These are phyloP conservation scores for Corticium candelabrum DNA, from an alignment of 37 sponge, comb jelly and placozoan species.

Conservation along the genomic window DNA sequence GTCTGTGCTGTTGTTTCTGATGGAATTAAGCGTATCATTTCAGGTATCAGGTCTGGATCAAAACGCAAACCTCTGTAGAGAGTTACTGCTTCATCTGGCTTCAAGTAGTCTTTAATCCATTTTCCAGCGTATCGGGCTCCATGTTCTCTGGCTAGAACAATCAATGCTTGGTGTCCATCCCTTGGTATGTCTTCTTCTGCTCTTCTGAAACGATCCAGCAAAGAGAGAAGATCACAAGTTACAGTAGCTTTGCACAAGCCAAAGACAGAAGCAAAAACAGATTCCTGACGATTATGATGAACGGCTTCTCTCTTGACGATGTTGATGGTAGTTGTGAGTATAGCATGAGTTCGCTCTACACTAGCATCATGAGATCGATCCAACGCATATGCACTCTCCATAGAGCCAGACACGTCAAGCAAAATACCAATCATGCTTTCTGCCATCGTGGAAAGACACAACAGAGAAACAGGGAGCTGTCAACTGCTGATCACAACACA, in stretches of 20 bases:
- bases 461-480: neutral
- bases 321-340: constrained; percentile 17
- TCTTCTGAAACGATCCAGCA: constrained; percentile 17
- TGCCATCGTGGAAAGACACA: neutral
- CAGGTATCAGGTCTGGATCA: neutral
- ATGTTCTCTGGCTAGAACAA: constrained; percentile 14
- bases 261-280: constrained; percentile 25
- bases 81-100: constrained; percentile 6
- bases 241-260: neutral
- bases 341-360: constrained; percentile 28
- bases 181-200: neutral
- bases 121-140: constrained; percentile 13
- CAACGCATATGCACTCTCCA: constrained; percentile 15
- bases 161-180: constrained; percentile 7
- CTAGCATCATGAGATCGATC: constrained; percentile 3
- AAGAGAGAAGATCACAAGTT: constrained; percentile 17
- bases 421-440: constrained; percentile 12
- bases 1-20: neutral
- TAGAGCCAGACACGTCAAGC: constrained; percentile 34
- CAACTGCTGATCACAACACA: too few species aligned
- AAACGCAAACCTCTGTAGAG: neutral
- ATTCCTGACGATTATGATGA: neutral
- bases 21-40: constrained; percentile 15
- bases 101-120: constrained; percentile 23
- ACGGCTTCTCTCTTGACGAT: constrained; percentile 23